Conservation (phyloP, 2,888 invertebrate genomes). For the Salticus scenicus region DNA sequence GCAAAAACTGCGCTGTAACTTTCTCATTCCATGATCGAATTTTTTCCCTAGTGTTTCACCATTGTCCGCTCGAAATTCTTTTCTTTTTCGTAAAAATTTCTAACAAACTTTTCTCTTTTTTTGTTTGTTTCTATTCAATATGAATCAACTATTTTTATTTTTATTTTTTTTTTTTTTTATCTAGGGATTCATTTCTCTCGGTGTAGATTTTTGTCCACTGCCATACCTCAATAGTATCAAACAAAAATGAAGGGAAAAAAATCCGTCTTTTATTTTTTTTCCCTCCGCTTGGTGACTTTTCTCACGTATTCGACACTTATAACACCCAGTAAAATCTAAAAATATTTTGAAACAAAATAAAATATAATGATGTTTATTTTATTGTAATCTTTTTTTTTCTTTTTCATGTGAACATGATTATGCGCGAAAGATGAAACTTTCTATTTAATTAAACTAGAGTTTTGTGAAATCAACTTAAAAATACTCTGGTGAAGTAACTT, state of each 20-base stretch:
- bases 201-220: neutral
- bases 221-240: neutral
- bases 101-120: neutral
- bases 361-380: neutral
- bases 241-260: neutral
- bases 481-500: too few species aligned
- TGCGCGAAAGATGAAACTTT: neutral
- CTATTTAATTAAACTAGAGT: neutral
- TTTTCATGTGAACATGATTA: neutral
- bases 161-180: too few species aligned
- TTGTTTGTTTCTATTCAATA: neutral
- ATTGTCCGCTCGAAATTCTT: neutral
- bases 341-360: neutral
- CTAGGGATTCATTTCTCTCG: conserved; percentile 3
- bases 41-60: neutral
- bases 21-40: conserved; percentile 5
- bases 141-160: neutral
- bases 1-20: neutral
- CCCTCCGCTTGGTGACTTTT: neutral
- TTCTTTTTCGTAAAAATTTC: neutral
- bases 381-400: neutral
- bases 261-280: too few species aligned
- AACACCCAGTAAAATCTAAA: neutral
- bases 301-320: conserved; percentile 7
- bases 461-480: neutral